These are phyloP conservation scores for Alviniconcha strummeri DNA, from an alignment of 2,888 invertebrate genomes.

Conservation along the genomic window DNA sequence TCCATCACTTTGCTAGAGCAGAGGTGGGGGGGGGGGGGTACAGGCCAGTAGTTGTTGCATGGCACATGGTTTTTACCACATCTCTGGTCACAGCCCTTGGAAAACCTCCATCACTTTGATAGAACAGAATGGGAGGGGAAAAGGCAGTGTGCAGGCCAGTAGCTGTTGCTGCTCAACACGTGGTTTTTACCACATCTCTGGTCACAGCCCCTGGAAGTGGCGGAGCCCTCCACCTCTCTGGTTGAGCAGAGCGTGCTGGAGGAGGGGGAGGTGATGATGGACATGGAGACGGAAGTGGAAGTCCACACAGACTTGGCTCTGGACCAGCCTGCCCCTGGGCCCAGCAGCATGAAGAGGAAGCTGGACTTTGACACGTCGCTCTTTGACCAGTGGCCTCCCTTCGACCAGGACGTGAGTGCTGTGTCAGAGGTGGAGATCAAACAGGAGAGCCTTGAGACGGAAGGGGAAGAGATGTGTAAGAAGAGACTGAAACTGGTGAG, in stretches of 20 bases:
- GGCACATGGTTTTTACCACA: too few relatives aligned
- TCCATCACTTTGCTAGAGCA: too few relatives aligned
- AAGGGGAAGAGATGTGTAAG: neutral
- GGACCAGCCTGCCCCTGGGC: neutral
- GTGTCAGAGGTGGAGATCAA: neutral
- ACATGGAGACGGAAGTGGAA: constrained; percentile 34
- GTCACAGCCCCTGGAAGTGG: too few relatives aligned
- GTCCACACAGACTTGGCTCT: neutral
- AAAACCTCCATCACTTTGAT: too few relatives aligned
- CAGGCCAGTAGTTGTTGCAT: too few relatives aligned
- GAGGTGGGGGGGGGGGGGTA: too few relatives aligned
- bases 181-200: too few relatives aligned
- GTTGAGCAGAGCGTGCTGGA: constrained; percentile 15
- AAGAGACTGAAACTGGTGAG: neutral
- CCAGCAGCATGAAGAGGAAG: neutral
- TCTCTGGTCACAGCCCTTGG: too few relatives aligned
- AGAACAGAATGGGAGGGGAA: too few relatives aligned
- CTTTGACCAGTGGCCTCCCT: too few relatives aligned
- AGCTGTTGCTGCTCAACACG: too few relatives aligned
- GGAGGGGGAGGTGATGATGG: constrained; percentile 42
- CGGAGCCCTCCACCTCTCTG: constrained; percentile 25
- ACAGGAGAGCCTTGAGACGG: neutral
- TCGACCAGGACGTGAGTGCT: neutral
- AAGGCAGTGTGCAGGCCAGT: too few relatives aligned
- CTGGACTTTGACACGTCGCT: neutral